Evolutionary conservation across 2,888 invertebrate species (phyloP).

Genomic region (Nudaria mundana): DNA sequence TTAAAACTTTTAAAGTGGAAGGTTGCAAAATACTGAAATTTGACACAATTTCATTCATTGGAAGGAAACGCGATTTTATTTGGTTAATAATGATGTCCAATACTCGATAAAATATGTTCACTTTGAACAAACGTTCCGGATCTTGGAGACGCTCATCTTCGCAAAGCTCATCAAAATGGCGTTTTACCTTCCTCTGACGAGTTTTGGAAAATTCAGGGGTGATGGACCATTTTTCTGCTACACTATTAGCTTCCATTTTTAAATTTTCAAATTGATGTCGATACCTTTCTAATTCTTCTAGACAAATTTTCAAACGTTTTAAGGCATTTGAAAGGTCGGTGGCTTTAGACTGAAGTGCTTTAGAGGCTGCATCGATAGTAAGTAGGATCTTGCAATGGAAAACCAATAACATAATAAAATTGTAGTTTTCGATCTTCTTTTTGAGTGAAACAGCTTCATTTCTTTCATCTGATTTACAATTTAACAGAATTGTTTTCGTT

Average conservation of each 20-base stretch:
- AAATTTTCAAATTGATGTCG: conserved; percentile 25
- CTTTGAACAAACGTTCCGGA: conserved; percentile 21
- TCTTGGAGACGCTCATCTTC: too few species aligned
- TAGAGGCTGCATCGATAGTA: too few species aligned
- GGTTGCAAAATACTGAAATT: conserved; percentile 20
- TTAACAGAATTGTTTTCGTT: background rate
- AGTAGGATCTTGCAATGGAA: conserved; percentile 1
- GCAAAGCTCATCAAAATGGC: too few species aligned
- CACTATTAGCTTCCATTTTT: conserved; percentile 18
- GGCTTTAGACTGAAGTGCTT: too few species aligned
- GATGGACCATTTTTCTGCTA: conserved; percentile 2
- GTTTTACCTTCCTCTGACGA: conserved; percentile 18
- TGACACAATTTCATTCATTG: conserved; percentile 16
- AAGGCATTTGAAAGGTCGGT: too few species aligned
- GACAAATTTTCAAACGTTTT: conserved; percentile 20
- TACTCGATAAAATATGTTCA: conserved; percentile 24
- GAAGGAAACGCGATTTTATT: conserved; percentile 20
- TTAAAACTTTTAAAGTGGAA: conserved; percentile 15
- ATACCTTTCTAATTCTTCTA: conserved; percentile 22
- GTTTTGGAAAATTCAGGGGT: conserved; percentile 2
- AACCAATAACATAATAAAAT: background rate
- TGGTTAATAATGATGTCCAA: conserved; percentile 22
- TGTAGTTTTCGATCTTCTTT: background rate
- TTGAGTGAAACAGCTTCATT: background rate
- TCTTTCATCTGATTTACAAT: background rate